phyloP scores from a whole-genome alignment of 2,113 vertebrate genomes.

The Psammodynastes pulverulentus region DNA sequence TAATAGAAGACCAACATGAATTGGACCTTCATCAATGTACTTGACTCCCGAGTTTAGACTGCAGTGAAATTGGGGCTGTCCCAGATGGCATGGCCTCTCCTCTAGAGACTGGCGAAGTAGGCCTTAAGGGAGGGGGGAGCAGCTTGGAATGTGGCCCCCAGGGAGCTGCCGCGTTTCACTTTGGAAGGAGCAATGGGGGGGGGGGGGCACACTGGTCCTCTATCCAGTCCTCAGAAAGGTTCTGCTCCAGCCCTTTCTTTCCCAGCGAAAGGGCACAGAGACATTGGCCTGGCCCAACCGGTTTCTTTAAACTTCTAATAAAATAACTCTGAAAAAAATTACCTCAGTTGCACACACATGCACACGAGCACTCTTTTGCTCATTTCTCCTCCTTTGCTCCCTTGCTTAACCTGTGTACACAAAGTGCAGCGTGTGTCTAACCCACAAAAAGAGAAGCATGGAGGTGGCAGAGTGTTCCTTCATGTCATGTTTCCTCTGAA shows the following conservation, averaged over 20 bases:
- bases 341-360: not conserved
- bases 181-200: not conserved
- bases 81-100: not conserved
- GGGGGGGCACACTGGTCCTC: not conserved
- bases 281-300: not conserved
- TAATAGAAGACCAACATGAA: not conserved
- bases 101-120: not conserved
- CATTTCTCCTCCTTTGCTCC: not conserved
- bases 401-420: not conserved
- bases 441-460: not conserved
- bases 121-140: not conserved
- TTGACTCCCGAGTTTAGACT: not conserved
- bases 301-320: not conserved
- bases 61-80: not conserved
- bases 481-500: fast-evolving
- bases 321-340: not conserved
- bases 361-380: fast-evolving
- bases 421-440: not conserved
- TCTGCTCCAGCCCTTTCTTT: not conserved
- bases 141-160: not conserved
- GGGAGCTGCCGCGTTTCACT: not conserved
- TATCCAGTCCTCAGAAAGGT: not conserved
- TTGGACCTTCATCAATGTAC: not conserved
- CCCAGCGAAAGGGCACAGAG: not conserved
- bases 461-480: fast-evolving